These are phyloP conservation scores for Ophiothrix spiculata DNA, from an alignment of 35 echinoderm and acorn worm species.

Conservation along the genomic window DNA sequence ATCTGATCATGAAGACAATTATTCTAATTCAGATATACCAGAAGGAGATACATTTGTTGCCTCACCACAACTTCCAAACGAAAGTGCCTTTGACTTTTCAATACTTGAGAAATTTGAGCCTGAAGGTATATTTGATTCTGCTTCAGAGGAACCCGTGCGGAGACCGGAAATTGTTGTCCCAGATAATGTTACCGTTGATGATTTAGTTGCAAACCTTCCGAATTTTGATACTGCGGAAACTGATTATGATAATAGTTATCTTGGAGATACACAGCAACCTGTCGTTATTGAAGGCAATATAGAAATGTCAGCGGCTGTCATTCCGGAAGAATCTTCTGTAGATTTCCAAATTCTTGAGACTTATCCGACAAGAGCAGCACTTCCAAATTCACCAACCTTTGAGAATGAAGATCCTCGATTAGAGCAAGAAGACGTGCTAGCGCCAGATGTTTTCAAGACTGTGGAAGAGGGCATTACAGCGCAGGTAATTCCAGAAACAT, in stretches of 20 bases:
- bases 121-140: not conserved
- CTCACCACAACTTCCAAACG: too few species aligned
- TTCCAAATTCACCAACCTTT: not conserved
- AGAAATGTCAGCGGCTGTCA: not conserved
- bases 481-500: too few species aligned
- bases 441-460: too few species aligned
- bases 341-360: not conserved
- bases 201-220: not conserved
- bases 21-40: too few species aligned
- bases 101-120: not conserved
- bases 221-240: not conserved
- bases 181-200: not conserved
- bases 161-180: too few species aligned
- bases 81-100: not conserved
- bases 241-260: not conserved
- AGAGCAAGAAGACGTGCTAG: too few species aligned
- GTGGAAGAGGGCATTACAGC: too few species aligned
- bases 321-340: not conserved
- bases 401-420: too few species aligned
- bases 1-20: too few species aligned
- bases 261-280: not conserved
- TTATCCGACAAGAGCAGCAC: not conserved
- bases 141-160: too few species aligned
- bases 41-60: too few species aligned
- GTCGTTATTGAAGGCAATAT: not conserved